Evolutionary conservation across 2,888 invertebrate species (phyloP).

Genomic region (Hydraecia micacea): DNA sequence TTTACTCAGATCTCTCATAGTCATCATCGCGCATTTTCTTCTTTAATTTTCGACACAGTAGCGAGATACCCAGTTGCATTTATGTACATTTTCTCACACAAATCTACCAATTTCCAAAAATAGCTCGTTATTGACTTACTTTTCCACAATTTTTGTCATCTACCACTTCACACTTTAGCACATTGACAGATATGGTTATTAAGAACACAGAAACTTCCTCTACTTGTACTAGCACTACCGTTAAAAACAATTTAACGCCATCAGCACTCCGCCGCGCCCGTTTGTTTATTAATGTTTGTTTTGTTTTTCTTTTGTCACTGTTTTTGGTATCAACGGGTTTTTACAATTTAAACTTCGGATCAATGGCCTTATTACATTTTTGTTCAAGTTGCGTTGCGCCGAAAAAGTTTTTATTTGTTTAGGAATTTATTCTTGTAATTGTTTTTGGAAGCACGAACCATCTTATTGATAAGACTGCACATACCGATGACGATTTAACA

Average conservation of each 20-base stretch:
- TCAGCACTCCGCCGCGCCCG: slow-evolving; percentile 24
- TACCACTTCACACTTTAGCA: slow-evolving; percentile 12
- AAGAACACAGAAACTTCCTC: slow-evolving; percentile 30
- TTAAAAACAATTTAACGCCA: slow-evolving; percentile 61
- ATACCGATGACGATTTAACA: not conserved
- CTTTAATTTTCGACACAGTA: not conserved
- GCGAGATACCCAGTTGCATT: not conserved
- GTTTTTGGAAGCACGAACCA: slow-evolving; percentile 12
- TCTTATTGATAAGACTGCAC: not conserved
- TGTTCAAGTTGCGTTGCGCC: slow-evolving; percentile 9
- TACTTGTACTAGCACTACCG: slow-evolving; percentile 45
- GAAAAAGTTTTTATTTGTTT: slow-evolving; percentile 26
- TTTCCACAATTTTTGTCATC: not conserved
- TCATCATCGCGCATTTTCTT: no score
- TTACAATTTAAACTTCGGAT: slow-evolving; percentile 42
- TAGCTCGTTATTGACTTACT: slow-evolving; percentile 1
- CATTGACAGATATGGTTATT: slow-evolving; percentile 19
- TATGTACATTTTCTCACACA: slow-evolving; percentile 22
- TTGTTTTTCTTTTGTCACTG: slow-evolving; percentile 57
- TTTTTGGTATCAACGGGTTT: slow-evolving; percentile 54
- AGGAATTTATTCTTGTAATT: not conserved
- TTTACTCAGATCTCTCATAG: not conserved
- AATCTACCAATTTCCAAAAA: not conserved
- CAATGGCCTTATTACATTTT: slow-evolving; percentile 48
- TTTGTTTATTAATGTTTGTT: slow-evolving; percentile 58